Evolutionary conservation across 2,888 invertebrate species (phyloP).

Genomic region (Pterostichus niger): DNA sequence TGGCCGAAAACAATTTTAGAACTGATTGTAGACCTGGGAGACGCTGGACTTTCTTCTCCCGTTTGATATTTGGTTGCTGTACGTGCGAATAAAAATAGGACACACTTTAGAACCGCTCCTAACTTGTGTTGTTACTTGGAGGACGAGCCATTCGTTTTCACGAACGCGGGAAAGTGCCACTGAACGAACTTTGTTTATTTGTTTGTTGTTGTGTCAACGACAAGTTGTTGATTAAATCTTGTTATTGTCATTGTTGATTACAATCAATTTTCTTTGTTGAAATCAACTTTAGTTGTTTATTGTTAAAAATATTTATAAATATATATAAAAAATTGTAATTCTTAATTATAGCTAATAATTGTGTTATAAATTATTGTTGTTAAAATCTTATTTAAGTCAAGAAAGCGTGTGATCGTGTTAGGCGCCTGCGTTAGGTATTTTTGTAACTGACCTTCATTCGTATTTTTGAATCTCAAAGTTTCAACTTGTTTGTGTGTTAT

Average conservation of each 20-base stretch:
- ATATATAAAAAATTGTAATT: constrained; percentile 10
- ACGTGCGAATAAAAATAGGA: constrained; percentile 62
- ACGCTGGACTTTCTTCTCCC: constrained; percentile 50
- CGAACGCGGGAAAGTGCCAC: constrained; percentile 63
- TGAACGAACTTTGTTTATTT: constrained; percentile 57
- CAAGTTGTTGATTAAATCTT: constrained; percentile 18
- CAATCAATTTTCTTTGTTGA: constrained; percentile 16
- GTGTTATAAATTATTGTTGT: constrained; percentile 15
- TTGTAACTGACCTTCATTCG: constrained; percentile 59
- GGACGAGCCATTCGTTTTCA: constrained; percentile 45
- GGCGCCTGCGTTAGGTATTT: constrained; percentile 54
- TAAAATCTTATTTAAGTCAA: background rate
- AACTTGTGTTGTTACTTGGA: constrained; percentile 15
- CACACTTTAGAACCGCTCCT: constrained; percentile 40
- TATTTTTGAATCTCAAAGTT: constrained; percentile 60
- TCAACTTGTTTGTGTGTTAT: constrained; percentile 35
- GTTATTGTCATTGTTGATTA: constrained; percentile 17
- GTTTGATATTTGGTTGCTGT: constrained; percentile 49
- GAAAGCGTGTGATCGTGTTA: background rate
- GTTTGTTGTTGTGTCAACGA: constrained; percentile 52
- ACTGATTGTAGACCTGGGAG: constrained; percentile 59
- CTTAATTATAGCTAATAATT: constrained; percentile 9
- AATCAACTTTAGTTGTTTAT: constrained; percentile 30
- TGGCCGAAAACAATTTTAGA: constrained; percentile 60
- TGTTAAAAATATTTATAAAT: constrained; percentile 16